These are phyloP conservation scores for Rostratula benghalensis DNA, from an alignment of 2,113 vertebrate species.

Conservation along the genomic window DNA sequence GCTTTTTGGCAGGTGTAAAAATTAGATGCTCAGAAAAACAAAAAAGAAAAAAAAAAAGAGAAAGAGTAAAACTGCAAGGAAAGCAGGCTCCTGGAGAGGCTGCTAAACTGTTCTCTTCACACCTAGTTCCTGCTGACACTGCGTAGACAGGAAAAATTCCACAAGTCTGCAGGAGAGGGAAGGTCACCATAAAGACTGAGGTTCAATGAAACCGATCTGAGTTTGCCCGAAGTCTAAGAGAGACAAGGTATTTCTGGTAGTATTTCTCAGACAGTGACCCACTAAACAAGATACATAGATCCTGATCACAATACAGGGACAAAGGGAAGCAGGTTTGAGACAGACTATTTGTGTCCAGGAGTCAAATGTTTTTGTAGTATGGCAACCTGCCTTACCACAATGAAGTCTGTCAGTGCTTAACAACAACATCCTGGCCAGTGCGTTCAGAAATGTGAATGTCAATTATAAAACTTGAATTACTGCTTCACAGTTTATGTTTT, in stretches of 20 bases:
- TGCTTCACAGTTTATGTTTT: neutral
- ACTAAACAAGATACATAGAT: neutral
- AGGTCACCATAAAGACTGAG: neutral
- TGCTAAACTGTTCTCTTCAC: neutral
- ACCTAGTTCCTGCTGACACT: neutral
- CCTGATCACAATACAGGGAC: neutral
- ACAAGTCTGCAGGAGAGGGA: neutral
- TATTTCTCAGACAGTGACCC: neutral
- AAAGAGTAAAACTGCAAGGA: neutral
- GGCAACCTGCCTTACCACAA: neutral
- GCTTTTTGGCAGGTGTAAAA: neutral
- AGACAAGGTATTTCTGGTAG: neutral
- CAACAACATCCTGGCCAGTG: neutral
- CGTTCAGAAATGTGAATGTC: neutral
- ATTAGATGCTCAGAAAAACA: neutral
- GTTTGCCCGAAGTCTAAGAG: neutral
- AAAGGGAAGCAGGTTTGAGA: neutral
- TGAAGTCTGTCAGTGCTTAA: neutral
- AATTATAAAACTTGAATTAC: neutral
- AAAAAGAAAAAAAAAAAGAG: neutral
- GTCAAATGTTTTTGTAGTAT: neutral
- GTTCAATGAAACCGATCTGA: neutral
- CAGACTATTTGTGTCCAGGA: neutral
- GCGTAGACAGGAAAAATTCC: neutral
- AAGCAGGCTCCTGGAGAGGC: neutral